Base-by-base conservation (phyloP, 1,140 invertebrate species). In the Drosophila parabipectinata region DNA sequence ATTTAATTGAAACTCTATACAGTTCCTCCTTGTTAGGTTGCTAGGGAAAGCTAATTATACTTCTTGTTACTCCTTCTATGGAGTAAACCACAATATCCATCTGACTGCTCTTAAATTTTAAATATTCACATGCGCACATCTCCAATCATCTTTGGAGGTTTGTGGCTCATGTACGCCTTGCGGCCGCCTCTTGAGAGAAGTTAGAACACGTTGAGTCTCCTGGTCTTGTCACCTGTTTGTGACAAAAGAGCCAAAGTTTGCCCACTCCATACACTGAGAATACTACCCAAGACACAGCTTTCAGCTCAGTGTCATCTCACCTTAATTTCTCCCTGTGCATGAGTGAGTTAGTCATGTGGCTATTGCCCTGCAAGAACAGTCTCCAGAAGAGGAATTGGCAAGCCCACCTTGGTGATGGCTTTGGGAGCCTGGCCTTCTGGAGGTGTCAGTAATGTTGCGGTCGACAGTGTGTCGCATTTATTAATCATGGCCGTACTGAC, bases 361-460 rank as follows among this genome's bases (percentile, higher is more conserved):
- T 18, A 18, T 18, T 34, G 15, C 12, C 39, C 30, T 2, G 26
- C 32, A 59, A 50, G 30, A 61, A 67, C 55, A 26, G 45, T 18
- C 18, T 18, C 18, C 18, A 18, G 18, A 18, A 21, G 21, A 21
- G 21, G 21, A 1, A 18, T 18, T 18, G 1, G 18, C 1, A 18
- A 18, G 15, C 18, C 56, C 63, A 74, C 75, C 66, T 69, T 50
- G 44, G 56, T 53, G 79, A 9, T 24, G 28, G 52, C 52, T 58
- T 37, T 12, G 12, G 34, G 34, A 37, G 34, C 12, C 3, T 12
- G 28, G 78, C 44, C 61, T 63, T 62, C 54, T 73, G 44, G 57
- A 78, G 82, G 82, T 87, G 82, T 85, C 82, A 66, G 78, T 75
- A 82, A 85, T 87, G 82, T 68, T 85, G 82, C 62, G 82, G 82